These are phyloP conservation scores for Tortricodes alternella DNA, from an alignment of 2,888 invertebrate species.

Conservation along the genomic window DNA sequence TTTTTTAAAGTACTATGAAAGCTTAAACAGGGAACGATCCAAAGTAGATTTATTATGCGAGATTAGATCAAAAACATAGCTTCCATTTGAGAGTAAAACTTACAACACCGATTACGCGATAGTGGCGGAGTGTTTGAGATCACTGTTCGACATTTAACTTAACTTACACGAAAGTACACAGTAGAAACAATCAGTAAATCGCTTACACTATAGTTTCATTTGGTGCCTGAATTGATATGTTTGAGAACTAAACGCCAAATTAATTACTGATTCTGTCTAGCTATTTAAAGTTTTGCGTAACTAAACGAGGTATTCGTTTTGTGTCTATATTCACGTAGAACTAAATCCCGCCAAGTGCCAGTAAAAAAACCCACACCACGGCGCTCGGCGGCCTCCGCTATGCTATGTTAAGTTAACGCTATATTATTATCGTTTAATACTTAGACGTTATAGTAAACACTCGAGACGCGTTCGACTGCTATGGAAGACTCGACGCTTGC, in stretches of 20 bases:
- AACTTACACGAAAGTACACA: conserved; percentile 63
- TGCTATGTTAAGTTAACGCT: conserved; percentile 76
- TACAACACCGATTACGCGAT: conserved; percentile 53
- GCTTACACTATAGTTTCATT: conserved; percentile 78
- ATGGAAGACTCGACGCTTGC: conserved; percentile 82
- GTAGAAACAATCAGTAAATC: conserved; percentile 64
- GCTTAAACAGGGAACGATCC: conserved; percentile 57
- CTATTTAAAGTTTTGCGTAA: conserved; percentile 69
- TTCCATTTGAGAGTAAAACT: conserved; percentile 52
- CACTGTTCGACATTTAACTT: conserved; percentile 54
- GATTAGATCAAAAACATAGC: conserved; percentile 46
- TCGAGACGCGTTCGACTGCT: conserved; percentile 75
- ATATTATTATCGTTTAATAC: conserved; percentile 81
- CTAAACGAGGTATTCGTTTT: conserved; percentile 80
- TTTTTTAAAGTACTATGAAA: conserved; percentile 64
- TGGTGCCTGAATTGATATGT: conserved; percentile 82
- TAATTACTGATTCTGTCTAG: conserved; percentile 72
- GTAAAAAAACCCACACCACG: conserved; percentile 58
- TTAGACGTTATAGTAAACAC: conserved; percentile 76
- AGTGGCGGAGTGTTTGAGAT: conserved; percentile 53
- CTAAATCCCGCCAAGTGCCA: conserved; percentile 67
- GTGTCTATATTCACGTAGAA: conserved; percentile 71
- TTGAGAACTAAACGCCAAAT: conserved; percentile 76
- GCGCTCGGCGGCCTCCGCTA: conserved; percentile 62
- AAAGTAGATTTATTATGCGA: conserved; percentile 50